Evolutionary conservation across 2,888 invertebrate species (phyloP), one percentile per base, ranked within the genome.

Genomic region (Hypomecis punctinalis): DNA sequence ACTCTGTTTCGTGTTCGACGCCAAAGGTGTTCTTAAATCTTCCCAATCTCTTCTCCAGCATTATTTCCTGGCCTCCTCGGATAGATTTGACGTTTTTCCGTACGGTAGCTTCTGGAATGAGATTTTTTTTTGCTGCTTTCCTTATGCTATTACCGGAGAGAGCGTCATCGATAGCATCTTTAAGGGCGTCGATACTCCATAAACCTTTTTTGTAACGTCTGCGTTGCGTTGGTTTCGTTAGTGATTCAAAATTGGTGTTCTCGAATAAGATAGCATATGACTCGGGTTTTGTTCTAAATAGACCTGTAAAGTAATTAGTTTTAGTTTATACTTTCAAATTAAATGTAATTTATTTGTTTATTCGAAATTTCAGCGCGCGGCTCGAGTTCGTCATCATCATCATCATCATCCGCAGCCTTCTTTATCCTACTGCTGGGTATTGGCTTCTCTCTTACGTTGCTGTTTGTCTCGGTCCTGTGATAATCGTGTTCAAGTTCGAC

Each of bases 1-100:
- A 36, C n/a, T 49, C 49, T 5, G 36, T 11, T 37, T 49, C 49
- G 11, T 49, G 36, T 7, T 11, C 49, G 1, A 49, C 1, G n/a
- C 36, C 49, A n/a, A 49, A 49, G 7, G 49, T 49, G 11, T 37
- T 36, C 36, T 11, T 36, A 36, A 49, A 49, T 36, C 49, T 49
- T 11, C 49, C 49, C 0, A 49, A 8, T 11, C n/a, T 49, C 7
- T 8, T 36, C 36, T 49, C 49, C 0, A 49, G 11, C n/a, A 11
- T 3, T 11, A 49, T 36, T 37, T 49, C 49, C 35, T 37, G n/a
- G 11, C 49, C 36, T 11, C 11, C 11, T 35, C 7, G 33, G 5
- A 48, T 5, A 35, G 35, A 4, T 36, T 49, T 49, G 49, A 49
- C 36, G 7, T 49, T 11, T 6, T 49, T 49, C 11, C 49, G 49